These are phyloP conservation scores for Aleiodes testaceus DNA, from an alignment of 2,888 invertebrate genomes.

Conservation along the genomic window DNA sequence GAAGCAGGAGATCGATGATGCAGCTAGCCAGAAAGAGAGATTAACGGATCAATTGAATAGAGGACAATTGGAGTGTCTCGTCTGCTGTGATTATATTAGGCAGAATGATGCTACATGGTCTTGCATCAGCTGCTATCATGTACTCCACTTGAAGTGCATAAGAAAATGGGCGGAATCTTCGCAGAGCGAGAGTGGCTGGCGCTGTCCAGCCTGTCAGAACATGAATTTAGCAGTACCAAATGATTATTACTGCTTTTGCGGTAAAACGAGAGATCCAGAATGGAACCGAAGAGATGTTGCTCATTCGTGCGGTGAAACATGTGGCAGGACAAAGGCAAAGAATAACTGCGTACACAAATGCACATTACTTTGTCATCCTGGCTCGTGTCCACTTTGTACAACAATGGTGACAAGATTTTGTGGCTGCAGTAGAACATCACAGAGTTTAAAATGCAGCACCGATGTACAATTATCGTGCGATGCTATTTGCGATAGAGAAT, in stretches of 20 bases:
- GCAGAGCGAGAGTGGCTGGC: slow-evolving; percentile 87
- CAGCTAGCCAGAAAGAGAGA: slow-evolving; percentile 86
- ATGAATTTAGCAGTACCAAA: slow-evolving; percentile 82
- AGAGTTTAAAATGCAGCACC: slow-evolving; percentile 82
- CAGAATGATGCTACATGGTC: slow-evolving; percentile 91
- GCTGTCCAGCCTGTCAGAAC: slow-evolving; percentile 97
- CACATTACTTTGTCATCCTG: slow-evolving; percentile 85
- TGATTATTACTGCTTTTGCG: slow-evolving; percentile 93
- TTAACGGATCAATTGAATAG: slow-evolving; percentile 88
- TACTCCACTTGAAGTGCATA: slow-evolving; percentile 92
- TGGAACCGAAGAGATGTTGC: slow-evolving; percentile 86
- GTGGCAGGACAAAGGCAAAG: slow-evolving; percentile 77
- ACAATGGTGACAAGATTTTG: slow-evolving; percentile 83
- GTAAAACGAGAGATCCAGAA: slow-evolving; percentile 83
- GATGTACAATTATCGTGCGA: slow-evolving; percentile 84
- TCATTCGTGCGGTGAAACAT: slow-evolving; percentile 93
- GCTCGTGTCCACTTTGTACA: slow-evolving; percentile 93
- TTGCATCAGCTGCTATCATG: slow-evolving; percentile 92
- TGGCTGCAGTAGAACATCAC: slow-evolving; percentile 84
- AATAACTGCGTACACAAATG: slow-evolving; percentile 67
- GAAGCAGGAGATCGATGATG: slow-evolving; percentile 70
- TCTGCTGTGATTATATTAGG: slow-evolving; percentile 92
- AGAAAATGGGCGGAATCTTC: slow-evolving; percentile 93
- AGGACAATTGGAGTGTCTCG: slow-evolving; percentile 91
- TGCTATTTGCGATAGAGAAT: slow-evolving; percentile 80